Evolutionary conservation across 2,113 vertebrate species (phyloP), one percentile per base, ranked within the genome.

Genomic region (Pardalotus punctatus): DNA sequence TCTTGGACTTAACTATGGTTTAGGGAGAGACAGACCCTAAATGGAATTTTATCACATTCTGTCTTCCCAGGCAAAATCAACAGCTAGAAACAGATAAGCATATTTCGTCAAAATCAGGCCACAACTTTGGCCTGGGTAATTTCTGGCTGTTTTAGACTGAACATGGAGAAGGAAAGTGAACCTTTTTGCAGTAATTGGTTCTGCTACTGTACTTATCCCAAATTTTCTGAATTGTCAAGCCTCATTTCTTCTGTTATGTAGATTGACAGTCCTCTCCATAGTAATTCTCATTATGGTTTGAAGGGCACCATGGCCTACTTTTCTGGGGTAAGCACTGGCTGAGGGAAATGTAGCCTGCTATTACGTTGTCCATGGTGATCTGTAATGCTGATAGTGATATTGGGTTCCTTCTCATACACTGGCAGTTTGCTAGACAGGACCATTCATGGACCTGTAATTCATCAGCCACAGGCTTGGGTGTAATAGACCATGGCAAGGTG

Each of bases 301-400:
- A 96, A 97, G 96, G 96, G 94, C 93, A 80, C 36, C 18, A 42
- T 84, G 88, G 94, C 96, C 96, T 93, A 35, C 42, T 93, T 96
- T 95, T 31, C 27, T 2, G 25, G 51, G 65, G 42, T 84, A 71
- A 36, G 70, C 57, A 36, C 51, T 35, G 76, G 88, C 38, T 0
- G 2, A 90, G 73, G 62, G 66, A 92, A 86, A 43, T 7, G 8
- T 14, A 93, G 74, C 54, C 84, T 81, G 36, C 82, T 81, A 47
- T 71, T 80, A 67, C 22, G 15, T 31, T 62, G 79, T 57, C 74
- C 38, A 5, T 40, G 14, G 69, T 45, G 51, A 53, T 82, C 60
- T 50, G 40, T 47, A 77, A 54, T 42, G 74, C 65, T 92, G 79
- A 43, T 85, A 54, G 65, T 76, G 82, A 24, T 90, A 50, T 4